A percentile compares a stretch with the other conserved stretches of the same genome.
Evolutionary conservation across 2,113 vertebrate species (phyloP).

Genomic region (Diadophis punctatus): DNA sequence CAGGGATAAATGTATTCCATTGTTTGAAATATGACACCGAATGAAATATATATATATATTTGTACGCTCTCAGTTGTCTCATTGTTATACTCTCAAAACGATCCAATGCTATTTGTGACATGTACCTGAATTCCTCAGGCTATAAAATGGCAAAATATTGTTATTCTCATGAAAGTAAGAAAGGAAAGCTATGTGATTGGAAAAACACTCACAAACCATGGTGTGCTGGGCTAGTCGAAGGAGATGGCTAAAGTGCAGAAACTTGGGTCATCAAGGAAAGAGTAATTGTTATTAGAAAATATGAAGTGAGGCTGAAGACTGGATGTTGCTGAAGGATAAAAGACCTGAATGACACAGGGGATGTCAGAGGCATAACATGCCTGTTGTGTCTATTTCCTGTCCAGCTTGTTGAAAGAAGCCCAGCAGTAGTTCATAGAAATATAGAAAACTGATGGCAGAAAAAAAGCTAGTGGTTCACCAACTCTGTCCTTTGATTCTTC

Average conservation of each 20-base stretch:
- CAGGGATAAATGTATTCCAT: background rate
- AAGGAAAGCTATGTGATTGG: background rate
- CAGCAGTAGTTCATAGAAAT: background rate
- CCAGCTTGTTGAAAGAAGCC: background rate
- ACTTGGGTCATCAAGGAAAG: background rate
- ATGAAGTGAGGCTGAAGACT: background rate
- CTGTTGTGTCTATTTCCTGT: background rate
- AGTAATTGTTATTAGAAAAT: background rate
- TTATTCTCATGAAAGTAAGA: background rate
- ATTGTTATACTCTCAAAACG: background rate
- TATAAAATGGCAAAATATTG: background rate
- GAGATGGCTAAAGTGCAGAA: background rate
- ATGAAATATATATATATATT: background rate
- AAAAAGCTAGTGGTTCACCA: too few relatives aligned
- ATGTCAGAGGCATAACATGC: background rate
- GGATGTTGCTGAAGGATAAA: background rate
- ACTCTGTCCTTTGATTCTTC: too few relatives aligned
- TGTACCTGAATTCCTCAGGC: background rate
- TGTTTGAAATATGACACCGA: background rate
- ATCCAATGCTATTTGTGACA: background rate
- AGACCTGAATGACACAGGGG: background rate
- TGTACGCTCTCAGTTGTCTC: background rate
- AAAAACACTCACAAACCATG: background rate
- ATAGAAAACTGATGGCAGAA: too few relatives aligned
- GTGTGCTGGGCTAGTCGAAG: background rate